A percentile compares a stretch with the other conserved stretches of the same genome.
Evolutionary conservation across 2,888 invertebrate species (phyloP).

Genomic region (Actias luna): DNA sequence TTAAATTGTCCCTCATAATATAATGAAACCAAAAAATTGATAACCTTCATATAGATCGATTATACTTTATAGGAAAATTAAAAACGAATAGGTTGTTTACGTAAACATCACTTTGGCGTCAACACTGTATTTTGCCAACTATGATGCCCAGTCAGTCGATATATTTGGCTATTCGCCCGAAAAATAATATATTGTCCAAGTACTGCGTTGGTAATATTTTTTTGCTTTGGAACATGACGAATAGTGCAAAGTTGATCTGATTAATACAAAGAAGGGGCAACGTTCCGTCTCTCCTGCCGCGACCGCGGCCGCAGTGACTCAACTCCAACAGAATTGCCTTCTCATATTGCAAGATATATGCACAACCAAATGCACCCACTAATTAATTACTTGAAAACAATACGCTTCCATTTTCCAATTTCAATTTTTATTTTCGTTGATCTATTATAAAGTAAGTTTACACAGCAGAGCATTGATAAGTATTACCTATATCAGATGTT

Average conservation of each 20-base stretch:
- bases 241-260: slow-evolving; percentile 9
- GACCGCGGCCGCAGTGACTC: slow-evolving; percentile 18
- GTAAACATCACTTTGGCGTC: not conserved
- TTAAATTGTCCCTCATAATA: no score
- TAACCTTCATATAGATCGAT: not conserved
- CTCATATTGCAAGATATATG: slow-evolving; percentile 11
- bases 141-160: not conserved
- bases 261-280: slow-evolving; percentile 21
- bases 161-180: not conserved
- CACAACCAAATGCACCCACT: not conserved
- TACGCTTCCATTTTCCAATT: no score
- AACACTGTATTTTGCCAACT: not conserved
- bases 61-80: not conserved
- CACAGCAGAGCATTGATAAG: no score
- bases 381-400: not conserved
- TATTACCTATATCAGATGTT: no score
- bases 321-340: slow-evolving; percentile 18
- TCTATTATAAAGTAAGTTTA: no score
- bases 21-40: not conserved
- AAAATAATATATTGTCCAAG: slow-evolving; percentile 3
- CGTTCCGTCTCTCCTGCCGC: slow-evolving; percentile 18
- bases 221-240: slow-evolving; percentile 18
- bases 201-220: not conserved
- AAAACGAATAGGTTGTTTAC: not conserved
- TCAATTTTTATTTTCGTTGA: no score